Evolutionary conservation across 1,140 invertebrate genomes (phyloP), one percentile per base, ranked within the genome.

Genomic region (Halesus radiatus): DNA sequence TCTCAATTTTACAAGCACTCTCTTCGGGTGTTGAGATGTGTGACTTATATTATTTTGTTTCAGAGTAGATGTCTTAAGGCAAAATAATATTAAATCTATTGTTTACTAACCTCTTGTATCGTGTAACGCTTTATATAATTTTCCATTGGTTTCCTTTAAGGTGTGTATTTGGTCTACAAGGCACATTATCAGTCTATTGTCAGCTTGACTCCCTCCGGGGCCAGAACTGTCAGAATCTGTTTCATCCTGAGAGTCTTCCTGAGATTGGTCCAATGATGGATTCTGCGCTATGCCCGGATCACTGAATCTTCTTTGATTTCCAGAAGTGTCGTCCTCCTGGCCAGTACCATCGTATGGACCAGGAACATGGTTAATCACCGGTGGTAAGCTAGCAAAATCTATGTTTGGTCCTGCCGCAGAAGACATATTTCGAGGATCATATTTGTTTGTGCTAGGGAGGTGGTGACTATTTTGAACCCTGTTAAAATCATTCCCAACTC

Each of bases 101-200:
- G 5, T 64, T 13, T 66, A 53, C 58, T 85, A 82, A 90, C 89
- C 87, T 88, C 84, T 89, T 22, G 87, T 88, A 62, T 89, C 88
- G 74, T 86, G 84, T 84, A 90, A 85, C 53, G 89, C 89, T 84
- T 88, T 89, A 80, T 84, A 88, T 73, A 90, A 85, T 85, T 87
- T 88, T 83, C 88, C 87, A 86, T 90, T 90, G 62, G 85, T 84
- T 37, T 86, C 84, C 84, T 90, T 90, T 15, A 90, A 82, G 32
- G 86, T 84, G 74, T 86, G 83, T 82, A 90, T 90, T 84, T 90
- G 89, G 80, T 90, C 89, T 54, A 90, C 82, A 37, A 90, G 86
- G 81, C 87, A 89, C 75, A 86, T 85, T 32, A 90, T 78, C 22
- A 90, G 81, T 53, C 87, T 85, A 75, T 86, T 88, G 8, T 88